phyloP scores from a whole-genome alignment of 2,888 invertebrate species.

The Cyrtodaria siliqua region DNA sequence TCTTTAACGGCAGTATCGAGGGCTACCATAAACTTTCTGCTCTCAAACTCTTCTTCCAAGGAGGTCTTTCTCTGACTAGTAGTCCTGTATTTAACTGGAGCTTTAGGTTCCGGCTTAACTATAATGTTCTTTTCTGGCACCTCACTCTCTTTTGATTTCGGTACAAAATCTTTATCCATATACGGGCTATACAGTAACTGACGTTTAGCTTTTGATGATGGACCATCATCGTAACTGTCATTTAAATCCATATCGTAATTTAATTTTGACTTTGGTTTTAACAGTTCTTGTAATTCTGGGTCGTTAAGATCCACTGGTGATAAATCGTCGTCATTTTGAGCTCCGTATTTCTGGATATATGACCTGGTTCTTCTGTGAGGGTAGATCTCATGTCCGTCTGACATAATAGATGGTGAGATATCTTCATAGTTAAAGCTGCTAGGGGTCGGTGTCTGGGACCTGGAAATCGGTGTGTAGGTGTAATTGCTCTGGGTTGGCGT shows the following conservation, averaged over 20 bases:
- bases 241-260: conserved; percentile 65
- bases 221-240: conserved; percentile 47
- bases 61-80: conserved; percentile 47
- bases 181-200: conserved; percentile 65
- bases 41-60: conserved; percentile 50
- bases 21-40: conserved; percentile 67
- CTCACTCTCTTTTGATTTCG: conserved; percentile 34
- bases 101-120: conserved; percentile 18
- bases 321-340: conserved; percentile 40
- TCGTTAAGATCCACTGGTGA: conserved; percentile 65
- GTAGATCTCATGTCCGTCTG: conserved; percentile 74
- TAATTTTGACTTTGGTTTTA: conserved; percentile 62
- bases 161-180: conserved; percentile 62
- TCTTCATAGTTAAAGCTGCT: conserved; percentile 63
- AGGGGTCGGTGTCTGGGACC: conserved; percentile 53
- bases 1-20: conserved; percentile 67
- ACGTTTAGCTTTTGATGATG: conserved; percentile 41
- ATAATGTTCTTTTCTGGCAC: conserved; percentile 20
- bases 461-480: conserved; percentile 45
- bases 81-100: conserved; percentile 15
- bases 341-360: conserved; percentile 65
- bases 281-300: conserved; percentile 67
- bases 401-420: conserved; percentile 62
- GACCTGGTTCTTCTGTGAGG: conserved; percentile 75
- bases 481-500: conserved; percentile 9